Evolutionary conservation across 2,113 vertebrate genomes (phyloP), one percentile per base, ranked within the genome.

Genomic region (Ploceus nigricollis): DNA sequence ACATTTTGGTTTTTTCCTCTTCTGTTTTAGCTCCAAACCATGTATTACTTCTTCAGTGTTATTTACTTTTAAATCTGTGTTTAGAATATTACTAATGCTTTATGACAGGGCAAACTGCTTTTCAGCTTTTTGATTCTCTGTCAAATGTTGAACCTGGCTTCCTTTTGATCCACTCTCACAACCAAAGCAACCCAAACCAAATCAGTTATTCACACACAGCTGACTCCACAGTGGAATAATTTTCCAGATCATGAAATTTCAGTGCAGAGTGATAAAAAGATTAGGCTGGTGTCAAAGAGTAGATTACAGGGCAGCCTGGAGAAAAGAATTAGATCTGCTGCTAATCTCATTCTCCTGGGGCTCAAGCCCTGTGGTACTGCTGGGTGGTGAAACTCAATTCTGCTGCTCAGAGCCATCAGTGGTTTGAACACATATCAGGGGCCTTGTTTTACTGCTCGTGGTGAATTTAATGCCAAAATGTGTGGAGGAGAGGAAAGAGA

Each of bases 241-340:
- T 95, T 96, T 87, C 81, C 87, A 96, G 95, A 94, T 83, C 79
- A 88, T 68, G 89, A 94, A 72, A 89, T 86, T 88, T 80, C 93
- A 86, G 75, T 73, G 71, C 78, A 85, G 47, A 70, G 71, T n/a
- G 85, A 86, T 94, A 94, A 96, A 94, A 88, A 88, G 76, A 86
- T 89, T 83, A 88, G 65, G 33, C 50, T 82, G 39, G 47, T 96
- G 87, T 91, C 82, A 96, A 81, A 88, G 54, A 90, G 21, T 80
- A 91, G 75, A 94, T 87, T 93, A 95, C 40, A 82, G 75, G 39
- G 56, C 44, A 94, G 86, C 65, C 71, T 54, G 42, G 53, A 90
- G 51, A 73, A 83, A 58, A 91, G 73, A 84, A 90, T 91, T 86
- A 75, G 56, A 90, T 88, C 79, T 79, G 10, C 33, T 84, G 48